phyloP scores from a whole-genome alignment of 2,888 invertebrate genomes.

The Sinelater perroti region DNA sequence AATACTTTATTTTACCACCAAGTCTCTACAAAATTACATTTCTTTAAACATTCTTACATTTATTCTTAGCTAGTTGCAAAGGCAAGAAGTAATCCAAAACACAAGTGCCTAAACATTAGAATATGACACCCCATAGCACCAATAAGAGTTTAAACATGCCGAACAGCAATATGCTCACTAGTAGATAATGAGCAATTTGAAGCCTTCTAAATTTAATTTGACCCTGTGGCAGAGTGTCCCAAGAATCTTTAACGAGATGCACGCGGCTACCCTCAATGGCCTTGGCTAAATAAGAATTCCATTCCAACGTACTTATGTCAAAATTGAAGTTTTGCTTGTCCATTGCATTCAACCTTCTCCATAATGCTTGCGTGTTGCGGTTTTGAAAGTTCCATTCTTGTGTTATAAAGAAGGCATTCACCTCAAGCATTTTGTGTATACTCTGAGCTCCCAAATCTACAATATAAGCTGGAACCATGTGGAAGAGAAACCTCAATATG shows the following conservation, averaged over 20 bases:
- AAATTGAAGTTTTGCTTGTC: slow-evolving; percentile 72
- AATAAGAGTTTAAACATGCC: background rate
- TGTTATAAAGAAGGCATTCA: slow-evolving; percentile 80
- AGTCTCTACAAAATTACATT: too few relatives aligned
- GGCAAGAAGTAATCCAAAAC: too few relatives aligned
- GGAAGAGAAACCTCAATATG: too few relatives aligned
- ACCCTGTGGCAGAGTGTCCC: slow-evolving; percentile 70
- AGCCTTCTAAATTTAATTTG: slow-evolving; percentile 63
- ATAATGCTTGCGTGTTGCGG: slow-evolving; percentile 66
- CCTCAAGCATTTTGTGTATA: slow-evolving; percentile 77
- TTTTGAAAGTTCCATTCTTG: slow-evolving; percentile 67
- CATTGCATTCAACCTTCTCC: slow-evolving; percentile 60
- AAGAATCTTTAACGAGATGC: slow-evolving; percentile 79
- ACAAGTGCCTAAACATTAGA: too few relatives aligned
- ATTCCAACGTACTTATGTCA: slow-evolving; percentile 73
- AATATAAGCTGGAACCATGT: slow-evolving; percentile 69
- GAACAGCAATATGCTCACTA: background rate
- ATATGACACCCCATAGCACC: background rate
- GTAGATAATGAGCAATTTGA: slow-evolving; percentile 48
- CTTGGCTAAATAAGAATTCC: slow-evolving; percentile 73
- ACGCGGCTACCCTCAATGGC: slow-evolving; percentile 77
- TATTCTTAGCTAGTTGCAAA: too few relatives aligned
- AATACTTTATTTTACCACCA: too few relatives aligned
- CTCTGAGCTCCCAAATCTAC: slow-evolving; percentile 65
- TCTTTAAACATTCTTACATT: too few relatives aligned